A percentile compares a stretch with the other conserved stretches of the same genome.
These are phyloP conservation scores for Stratiomys singularior DNA, from an alignment of 2,888 invertebrate genomes.

Conservation along the genomic window DNA sequence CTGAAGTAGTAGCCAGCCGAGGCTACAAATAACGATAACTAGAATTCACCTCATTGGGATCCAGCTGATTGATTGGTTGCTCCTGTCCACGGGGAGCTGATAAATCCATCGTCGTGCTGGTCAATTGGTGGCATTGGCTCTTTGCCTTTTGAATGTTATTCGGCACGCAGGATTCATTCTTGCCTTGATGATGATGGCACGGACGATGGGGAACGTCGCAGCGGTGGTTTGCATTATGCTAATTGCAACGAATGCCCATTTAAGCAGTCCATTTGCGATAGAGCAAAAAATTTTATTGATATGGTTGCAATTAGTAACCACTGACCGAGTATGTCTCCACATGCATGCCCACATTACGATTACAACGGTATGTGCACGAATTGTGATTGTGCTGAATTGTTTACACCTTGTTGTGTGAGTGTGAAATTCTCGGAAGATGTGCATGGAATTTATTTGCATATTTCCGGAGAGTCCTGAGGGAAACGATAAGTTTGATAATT, in stretches of 20 bases:
- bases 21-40: conserved; percentile 32
- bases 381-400: too few relatives aligned
- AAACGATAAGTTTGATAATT: too few relatives aligned
- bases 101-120: neutral
- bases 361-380: too few relatives aligned
- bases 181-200: neutral
- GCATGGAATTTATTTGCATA: too few relatives aligned
- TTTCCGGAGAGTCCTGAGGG: too few relatives aligned
- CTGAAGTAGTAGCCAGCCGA: neutral
- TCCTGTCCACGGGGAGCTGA: conserved; percentile 27
- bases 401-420: too few relatives aligned
- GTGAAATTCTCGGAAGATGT: too few relatives aligned
- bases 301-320: conserved; percentile 25
- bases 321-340: neutral
- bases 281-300: conserved; percentile 39
- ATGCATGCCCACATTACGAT: conserved; percentile 2
- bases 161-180: neutral
- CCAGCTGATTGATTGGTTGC: conserved; percentile 36
- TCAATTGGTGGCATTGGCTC: neutral
- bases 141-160: neutral
- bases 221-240: conserved; percentile 14
- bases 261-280: conserved; percentile 5
- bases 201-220: neutral
- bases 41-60: conserved; percentile 12
- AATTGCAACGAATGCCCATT: conserved; percentile 42